Base-by-base conservation (phyloP, 2,797 vertebrate species). In the Harpagifer antarcticus region DNA sequence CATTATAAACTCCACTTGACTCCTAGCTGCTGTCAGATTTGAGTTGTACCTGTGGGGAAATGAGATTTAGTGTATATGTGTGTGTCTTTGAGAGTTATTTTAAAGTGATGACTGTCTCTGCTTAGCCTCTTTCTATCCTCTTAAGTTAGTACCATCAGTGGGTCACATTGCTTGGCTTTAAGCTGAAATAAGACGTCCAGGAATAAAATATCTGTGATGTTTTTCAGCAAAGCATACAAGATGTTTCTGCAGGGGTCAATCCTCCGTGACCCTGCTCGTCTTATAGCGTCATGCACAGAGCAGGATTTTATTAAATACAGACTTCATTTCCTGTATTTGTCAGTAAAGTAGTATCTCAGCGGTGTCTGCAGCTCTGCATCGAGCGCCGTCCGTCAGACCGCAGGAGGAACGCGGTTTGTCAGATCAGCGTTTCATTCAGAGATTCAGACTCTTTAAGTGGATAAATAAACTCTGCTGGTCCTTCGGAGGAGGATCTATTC, bases 181-280 rank as follows among this genome's bases (percentile, higher is more conserved):
- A 86, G 59, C 76, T 82, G 59, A 87, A 86, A 85, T 86, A 57
- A 73, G 74, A 87, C 27, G 27, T 83, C 77, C 85, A 83, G 85
- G 77, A 89, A 79, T 63, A 74, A 81, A 66, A 17, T 12, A 47
- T 16, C 64, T 43, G 52, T 50, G 66, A 57, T 77, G 52, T 78
- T 58, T 45, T 61, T 75, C 64, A 58, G 66, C 71, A 42, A 65
- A 78, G 64, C 17, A 56, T 68, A 80, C 52, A 78, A 72, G 60
- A 69, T n/a, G 43, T 52, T 74, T 37, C 74, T 66, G 70, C 72
- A 63, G 68, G 5, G 57, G 57, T 85, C 48, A 57, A 17, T 31
- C 72, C 69, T 13, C 23, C 0, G 2, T 44, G 73, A 72, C 69
- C 55, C 23, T 10, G 55, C 16, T 3, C 8, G 45, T 48, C 40